Evolutionary conservation across 2,797 vertebrate genomes (phyloP).

Genomic region (Aratinga solstitialis): DNA sequence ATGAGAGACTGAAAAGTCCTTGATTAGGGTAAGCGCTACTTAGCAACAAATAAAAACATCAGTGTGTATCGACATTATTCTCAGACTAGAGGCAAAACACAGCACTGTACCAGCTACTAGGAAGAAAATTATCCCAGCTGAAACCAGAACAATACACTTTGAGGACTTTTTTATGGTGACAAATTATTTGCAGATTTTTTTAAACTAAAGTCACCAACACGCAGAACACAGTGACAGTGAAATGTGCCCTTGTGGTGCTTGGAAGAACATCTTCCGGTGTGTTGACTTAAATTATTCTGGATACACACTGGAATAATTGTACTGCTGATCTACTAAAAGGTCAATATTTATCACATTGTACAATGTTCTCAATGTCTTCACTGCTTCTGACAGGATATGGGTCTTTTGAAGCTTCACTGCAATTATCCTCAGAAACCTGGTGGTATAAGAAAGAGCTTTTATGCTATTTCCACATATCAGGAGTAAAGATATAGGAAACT

Average conservation of each 20-base stretch:
- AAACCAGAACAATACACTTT: not conserved
- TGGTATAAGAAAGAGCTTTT: not conserved
- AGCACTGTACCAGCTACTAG: not conserved
- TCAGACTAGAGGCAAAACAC: not conserved
- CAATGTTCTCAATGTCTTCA: conserved; percentile 11
- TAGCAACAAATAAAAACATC: not conserved
- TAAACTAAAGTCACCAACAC: not conserved
- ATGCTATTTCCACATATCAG: not conserved
- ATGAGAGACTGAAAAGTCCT: not conserved
- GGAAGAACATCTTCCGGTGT: not conserved
- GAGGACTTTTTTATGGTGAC: not conserved
- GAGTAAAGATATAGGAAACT: not conserved
- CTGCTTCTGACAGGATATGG: not conserved
- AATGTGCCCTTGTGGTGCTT: not conserved
- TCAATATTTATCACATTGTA: conserved; percentile 50
- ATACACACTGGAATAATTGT: not conserved
- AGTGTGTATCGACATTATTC: not conserved
- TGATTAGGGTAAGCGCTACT: not conserved
- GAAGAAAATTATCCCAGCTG: not conserved
- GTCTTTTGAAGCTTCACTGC: not conserved
- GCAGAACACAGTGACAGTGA: not conserved
- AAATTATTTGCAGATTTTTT: not conserved
- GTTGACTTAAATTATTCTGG: conserved; percentile 3
- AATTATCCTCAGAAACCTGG: not conserved
- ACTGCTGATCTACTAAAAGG: conserved; percentile 26